Percentiles rank a stretch among this genome's conserved stretches.
Conservation (phyloP, 2,113 vertebrate genomes). For the Brachypodius melanocephalos region DNA sequence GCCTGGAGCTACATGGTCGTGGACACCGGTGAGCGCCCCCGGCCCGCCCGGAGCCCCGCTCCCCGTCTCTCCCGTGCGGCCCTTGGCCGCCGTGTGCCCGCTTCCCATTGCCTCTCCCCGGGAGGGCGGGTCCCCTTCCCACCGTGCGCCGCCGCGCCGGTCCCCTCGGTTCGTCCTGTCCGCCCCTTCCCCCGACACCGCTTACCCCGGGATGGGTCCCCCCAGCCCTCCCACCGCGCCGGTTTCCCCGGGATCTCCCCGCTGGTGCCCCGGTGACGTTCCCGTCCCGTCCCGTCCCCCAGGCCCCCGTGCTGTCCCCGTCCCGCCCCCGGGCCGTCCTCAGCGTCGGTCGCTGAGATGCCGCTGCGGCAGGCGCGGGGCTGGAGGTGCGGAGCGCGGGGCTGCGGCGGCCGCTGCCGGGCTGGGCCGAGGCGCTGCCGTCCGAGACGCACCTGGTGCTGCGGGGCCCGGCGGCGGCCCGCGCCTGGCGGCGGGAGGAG, state of each 20-base stretch:
- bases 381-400: background rate
- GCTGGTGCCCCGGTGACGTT: background rate
- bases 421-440: background rate
- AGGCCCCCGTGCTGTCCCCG: background rate
- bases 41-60: background rate
- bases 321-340: background rate
- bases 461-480: background rate
- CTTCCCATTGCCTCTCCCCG: background rate
- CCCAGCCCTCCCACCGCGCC: too few species aligned
- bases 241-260: background rate
- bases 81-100: background rate
- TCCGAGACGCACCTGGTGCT: background rate
- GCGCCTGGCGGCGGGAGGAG: background rate
- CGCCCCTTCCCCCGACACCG: too few species aligned
- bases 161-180: background rate
- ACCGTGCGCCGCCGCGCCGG: too few species aligned
- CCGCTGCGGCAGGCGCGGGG: background rate
- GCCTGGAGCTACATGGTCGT: conserved; percentile 72
- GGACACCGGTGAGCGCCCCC: conserved; percentile 51
- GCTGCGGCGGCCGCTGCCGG: background rate
- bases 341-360: background rate
- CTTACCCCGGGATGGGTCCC: background rate
- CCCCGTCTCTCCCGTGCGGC: background rate
- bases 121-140: background rate
- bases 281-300: background rate